Percentiles rank a stretch among this genome's conserved stretches.
Evolutionary conservation across 1,140 invertebrate genomes (phyloP).

Genomic region (Pinna nobilis): DNA sequence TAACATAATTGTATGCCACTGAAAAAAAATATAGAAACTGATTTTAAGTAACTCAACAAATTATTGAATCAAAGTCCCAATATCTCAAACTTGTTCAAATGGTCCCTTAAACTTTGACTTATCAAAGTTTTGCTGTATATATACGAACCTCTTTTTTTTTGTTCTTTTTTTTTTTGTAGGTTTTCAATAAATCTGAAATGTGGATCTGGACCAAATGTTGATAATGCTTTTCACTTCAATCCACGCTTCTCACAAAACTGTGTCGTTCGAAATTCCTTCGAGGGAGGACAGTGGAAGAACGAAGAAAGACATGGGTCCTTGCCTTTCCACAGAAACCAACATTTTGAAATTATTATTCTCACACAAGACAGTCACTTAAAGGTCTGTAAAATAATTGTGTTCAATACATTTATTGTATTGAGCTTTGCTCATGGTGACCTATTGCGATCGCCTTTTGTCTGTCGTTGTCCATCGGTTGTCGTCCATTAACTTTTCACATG

Average conservation of each 20-base stretch:
- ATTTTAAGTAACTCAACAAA: too few relatives aligned
- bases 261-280: slow-evolving; percentile 84
- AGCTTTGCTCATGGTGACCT: too few relatives aligned
- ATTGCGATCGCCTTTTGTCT: too few relatives aligned
- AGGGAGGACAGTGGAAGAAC: slow-evolving; percentile 80
- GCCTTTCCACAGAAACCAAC: slow-evolving; percentile 5
- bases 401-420: too few relatives aligned
- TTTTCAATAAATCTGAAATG: slow-evolving; percentile 83
- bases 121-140: too few relatives aligned
- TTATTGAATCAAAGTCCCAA: too few relatives aligned
- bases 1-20: too few relatives aligned
- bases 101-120: too few relatives aligned
- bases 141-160: not conserved
- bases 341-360: slow-evolving; percentile 14
- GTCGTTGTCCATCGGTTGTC: too few relatives aligned
- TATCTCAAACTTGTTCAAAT: too few relatives aligned
- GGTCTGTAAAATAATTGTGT: not conserved
- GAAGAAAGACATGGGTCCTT: slow-evolving; percentile 79
- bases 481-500: too few relatives aligned
- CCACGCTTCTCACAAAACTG: slow-evolving; percentile 60
- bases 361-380: slow-evolving; percentile 8
- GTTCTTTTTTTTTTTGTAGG: slow-evolving; percentile 53
- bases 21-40: too few relatives aligned
- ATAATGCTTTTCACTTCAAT: slow-evolving; percentile 89
- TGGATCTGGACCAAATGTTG: slow-evolving; percentile 79